phyloP scores from a whole-genome alignment of 2,888 invertebrate species.

The Rutpela maculata region DNA sequence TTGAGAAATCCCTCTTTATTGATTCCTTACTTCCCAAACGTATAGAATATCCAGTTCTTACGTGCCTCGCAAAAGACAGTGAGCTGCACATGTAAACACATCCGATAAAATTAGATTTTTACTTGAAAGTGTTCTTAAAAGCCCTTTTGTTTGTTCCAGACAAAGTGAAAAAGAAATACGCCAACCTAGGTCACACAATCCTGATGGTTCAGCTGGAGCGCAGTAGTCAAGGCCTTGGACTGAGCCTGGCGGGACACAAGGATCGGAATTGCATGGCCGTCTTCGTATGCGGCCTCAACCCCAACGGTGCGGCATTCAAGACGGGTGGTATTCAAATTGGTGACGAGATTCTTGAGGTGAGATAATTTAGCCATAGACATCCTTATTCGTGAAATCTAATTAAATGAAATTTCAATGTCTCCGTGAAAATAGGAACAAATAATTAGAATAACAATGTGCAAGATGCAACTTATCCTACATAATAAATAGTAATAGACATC shows the following conservation, averaged over 20 bases:
- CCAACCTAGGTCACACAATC: slow-evolving; percentile 82
- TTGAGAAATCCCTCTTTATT: not conserved
- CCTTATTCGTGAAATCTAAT: not conserved
- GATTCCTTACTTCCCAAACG: not conserved
- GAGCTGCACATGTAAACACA: slow-evolving; percentile 5
- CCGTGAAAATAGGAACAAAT: too few relatives aligned
- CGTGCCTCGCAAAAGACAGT: not conserved
- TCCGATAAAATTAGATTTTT: not conserved
- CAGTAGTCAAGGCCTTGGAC: slow-evolving; percentile 86
- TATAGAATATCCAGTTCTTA: not conserved
- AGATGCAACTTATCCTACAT: too few relatives aligned
- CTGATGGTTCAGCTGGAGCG: slow-evolving; percentile 87
- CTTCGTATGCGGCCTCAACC: slow-evolving; percentile 96
- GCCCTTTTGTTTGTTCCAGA: slow-evolving; percentile 77
- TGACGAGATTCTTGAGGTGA: slow-evolving; percentile 95
- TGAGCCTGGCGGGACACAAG: slow-evolving; percentile 95
- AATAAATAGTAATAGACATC: too few relatives aligned
- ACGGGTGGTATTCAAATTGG: slow-evolving; percentile 89
- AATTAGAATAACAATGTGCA: too few relatives aligned
- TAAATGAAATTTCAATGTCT: not conserved
- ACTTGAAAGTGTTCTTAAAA: slow-evolving; percentile 15
- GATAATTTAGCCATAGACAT: slow-evolving; percentile 28
- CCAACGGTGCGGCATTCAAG: slow-evolving; percentile 87
- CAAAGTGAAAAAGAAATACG: slow-evolving; percentile 95
- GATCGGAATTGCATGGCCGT: slow-evolving; percentile 97